Percentiles rank a stretch among this genome's conserved stretches.
Evolutionary conservation across 2,888 invertebrate genomes (phyloP).

Genomic region (Cylloceria caligata): DNA sequence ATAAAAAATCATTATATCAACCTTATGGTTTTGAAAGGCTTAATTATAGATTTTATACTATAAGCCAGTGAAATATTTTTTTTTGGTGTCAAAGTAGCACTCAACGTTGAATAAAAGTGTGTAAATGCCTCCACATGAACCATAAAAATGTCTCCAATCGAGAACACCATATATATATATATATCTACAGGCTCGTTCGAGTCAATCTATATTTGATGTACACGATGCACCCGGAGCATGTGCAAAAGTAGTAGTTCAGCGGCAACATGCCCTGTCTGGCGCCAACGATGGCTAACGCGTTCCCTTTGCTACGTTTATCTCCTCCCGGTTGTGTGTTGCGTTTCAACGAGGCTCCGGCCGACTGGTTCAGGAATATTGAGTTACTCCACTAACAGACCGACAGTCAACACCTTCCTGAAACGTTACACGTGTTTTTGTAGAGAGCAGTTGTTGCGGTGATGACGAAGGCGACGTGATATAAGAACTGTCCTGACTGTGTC

Average conservation of each 20-base stretch:
- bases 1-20: not conserved
- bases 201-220: slow-evolving; percentile 56
- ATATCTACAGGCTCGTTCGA: not conserved
- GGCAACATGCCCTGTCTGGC: slow-evolving; percentile 75
- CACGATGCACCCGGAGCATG: slow-evolving; percentile 61
- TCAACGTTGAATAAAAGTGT: not conserved
- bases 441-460: slow-evolving; percentile 47
- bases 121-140: no score
- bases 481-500: slow-evolving; percentile 6
- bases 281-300: slow-evolving; percentile 73
- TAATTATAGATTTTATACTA: not conserved
- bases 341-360: slow-evolving; percentile 30
- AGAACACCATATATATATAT: not conserved
- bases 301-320: slow-evolving; percentile 30
- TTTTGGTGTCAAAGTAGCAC: not conserved
- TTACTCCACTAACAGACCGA: slow-evolving; percentile 82
- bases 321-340: slow-evolving; percentile 27
- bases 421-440: slow-evolving; percentile 77
- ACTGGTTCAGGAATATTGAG: slow-evolving; percentile 81
- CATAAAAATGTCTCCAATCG: not conserved
- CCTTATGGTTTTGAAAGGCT: no score
- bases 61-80: not conserved
- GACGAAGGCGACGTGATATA: slow-evolving; percentile 8
- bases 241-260: slow-evolving; percentile 10
- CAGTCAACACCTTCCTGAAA: slow-evolving; percentile 83